A percentile compares a stretch with the other conserved stretches of the same genome.
phyloP scores from a whole-genome alignment of 2,797 vertebrate species.

The Peromyscus eremicus region DNA sequence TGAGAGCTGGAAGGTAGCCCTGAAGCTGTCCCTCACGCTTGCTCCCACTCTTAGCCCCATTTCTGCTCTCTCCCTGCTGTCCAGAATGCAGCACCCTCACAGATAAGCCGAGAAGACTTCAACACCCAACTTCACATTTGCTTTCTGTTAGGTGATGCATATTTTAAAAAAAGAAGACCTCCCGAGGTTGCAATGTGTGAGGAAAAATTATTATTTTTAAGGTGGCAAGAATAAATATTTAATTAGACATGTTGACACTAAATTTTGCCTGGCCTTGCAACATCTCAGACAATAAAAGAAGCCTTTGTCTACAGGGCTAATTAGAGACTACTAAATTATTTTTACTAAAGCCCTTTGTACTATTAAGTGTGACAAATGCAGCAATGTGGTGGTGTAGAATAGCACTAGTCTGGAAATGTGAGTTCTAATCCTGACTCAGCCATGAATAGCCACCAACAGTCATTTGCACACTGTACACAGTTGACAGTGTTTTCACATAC shows the following conservation, averaged over 20 bases:
- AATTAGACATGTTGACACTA: slow-evolving; percentile 58
- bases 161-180: slow-evolving; percentile 37
- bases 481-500: slow-evolving; percentile 25
- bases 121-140: not conserved
- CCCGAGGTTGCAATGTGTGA: not conserved
- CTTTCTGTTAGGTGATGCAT: slow-evolving; percentile 17
- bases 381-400: not conserved
- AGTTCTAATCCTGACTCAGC: slow-evolving; percentile 65
- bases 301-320: slow-evolving; percentile 69
- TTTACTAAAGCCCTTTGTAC: slow-evolving; percentile 75
- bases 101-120: not conserved
- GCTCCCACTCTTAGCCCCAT: not conserved
- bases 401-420: slow-evolving; percentile 52
- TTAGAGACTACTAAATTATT: slow-evolving; percentile 73
- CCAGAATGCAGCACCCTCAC: slow-evolving; percentile 16
- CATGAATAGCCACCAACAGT: slow-evolving; percentile 28
- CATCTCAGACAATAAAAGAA: slow-evolving; percentile 67
- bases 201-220: slow-evolving; percentile 72
- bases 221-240: slow-evolving; percentile 71
- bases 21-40: not conserved
- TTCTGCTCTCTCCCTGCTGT: not conserved
- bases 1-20: not conserved
- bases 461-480: not conserved
- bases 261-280: slow-evolving; percentile 59
- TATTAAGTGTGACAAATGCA: slow-evolving; percentile 67